Evolutionary conservation across 2,888 invertebrate genomes (phyloP), one percentile per base, ranked within the genome.

Genomic region (Leucophora obtusa): DNA sequence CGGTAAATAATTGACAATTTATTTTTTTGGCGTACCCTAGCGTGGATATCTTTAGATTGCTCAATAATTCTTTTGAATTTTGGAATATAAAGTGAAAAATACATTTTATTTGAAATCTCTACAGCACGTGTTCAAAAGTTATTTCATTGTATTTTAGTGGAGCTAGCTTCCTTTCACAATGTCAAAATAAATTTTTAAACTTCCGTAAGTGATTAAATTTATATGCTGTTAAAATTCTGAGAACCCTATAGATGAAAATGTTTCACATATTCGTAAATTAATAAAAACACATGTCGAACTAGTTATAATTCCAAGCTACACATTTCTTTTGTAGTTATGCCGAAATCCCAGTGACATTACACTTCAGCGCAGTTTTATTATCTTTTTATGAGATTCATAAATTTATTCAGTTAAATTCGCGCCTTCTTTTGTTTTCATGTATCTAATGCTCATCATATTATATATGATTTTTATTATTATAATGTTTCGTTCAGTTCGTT

Each of bases 201-300:
- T 78, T 73, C 72, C 78, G 78, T 50, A 58, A 51, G 73, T 58
- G 59, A 74, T 79, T 70, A 74, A 79, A 70, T 8, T 33, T 28
- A 56, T 15, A 18, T 43, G 15, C 51, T 66, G 43, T 62, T 51
- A 43, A 66, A 71, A 50, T 75, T 75, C 75, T 24, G 3, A 28
- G 79, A 75, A 79, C 62, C 59, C 59, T 75, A 70, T 69, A 28
- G 56, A 70, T 47, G 15, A 68, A 38, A 65, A 60, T 28, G 43
- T 24, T 28, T 28, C 7, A 58, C 59, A 65, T 33, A 62, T 18
- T 5, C 63, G 43, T 33, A 28, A 7, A 28, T 11, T 14, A 51
- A 63, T 15, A 10, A 21, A 18, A 65, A 59, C 65, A 71, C 47
- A 54, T 60, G 21, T 56, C n/a, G 62, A 72, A 66, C 65, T 62